Evolutionary conservation across 2,888 invertebrate genomes (phyloP), one percentile per base, ranked within the genome.

Genomic region (Tiliacea aurago): DNA sequence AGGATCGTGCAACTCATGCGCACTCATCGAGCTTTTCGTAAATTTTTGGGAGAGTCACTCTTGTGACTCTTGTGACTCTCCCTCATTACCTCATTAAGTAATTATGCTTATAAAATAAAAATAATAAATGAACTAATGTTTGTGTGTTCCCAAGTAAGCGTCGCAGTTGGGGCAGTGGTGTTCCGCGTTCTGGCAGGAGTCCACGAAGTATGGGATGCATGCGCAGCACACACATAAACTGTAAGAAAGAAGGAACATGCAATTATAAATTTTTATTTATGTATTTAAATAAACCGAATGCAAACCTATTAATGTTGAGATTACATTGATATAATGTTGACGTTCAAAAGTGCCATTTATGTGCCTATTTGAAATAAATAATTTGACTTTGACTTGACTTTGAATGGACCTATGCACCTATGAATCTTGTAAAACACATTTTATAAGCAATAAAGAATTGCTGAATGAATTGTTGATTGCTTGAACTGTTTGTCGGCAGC

Each of bases 111-210:
- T 15, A 47, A 58, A 59, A 59, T 63, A 20, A 47, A 20, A 63
- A 28, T 45, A 62, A 62, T 41, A 41, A 9, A 18, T 63, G 11
- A 63, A 37, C 62, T 73, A 78, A 53, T 53, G 45, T 53, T 58
- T 80, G 51, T 95, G 96, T 33, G 95, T 95, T 77, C 97, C 97
- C 70, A 97, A 92, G 79, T 93, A 97, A 2, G 96, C 90, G 70
- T 92, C 93, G 82, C 97, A 97, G 78, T 95, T 95, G 2, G 97
- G 96, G 83, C 97, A 97, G 78, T 96, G 96, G 85, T 97, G 97
- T 61, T 96, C 95, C 33, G 94, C 94, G 80, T 93, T 96, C 82
- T 95, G 95, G 84, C 97, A 97, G 43, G 95, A 93, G 59, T 96
- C 94, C 91, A 96, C 92, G 84, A 96, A 97, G 83, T 97, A 97